Base-by-base conservation (phyloP, 2,113 vertebrate genomes). In the Lonchura striata region DNA sequence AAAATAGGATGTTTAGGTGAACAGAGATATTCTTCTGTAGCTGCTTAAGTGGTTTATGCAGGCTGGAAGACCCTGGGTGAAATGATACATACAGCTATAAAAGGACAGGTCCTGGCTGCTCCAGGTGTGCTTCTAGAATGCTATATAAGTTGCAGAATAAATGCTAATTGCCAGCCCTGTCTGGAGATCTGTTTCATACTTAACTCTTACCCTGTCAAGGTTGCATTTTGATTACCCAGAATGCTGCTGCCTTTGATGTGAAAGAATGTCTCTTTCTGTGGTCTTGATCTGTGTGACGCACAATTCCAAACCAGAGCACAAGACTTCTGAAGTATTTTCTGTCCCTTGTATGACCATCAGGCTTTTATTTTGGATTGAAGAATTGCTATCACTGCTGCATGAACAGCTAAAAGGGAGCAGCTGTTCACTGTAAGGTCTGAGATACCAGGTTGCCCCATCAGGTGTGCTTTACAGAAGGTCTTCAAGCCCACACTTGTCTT, bases 401-500 rank as follows among this genome's bases (percentile, higher is more conserved):
- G 70, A 92, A n/a, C 57, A 74, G 30, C 52, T 81, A 13, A 57
- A 79, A 80, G 57, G 63, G 82, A 86, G 41, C 59, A 90, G 15
- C 70, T 92, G 6, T 44, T 91, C 20, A 11, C 47, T 52, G 15
- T 81, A 28, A 86, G 68, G 56, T 54, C 71, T 81, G 56, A 95
- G 72, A 63, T 92, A 71, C 5, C 35, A 18, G 39, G 33, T 49
- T 94, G 56, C 17, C 49, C 64, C 39, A 65, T 83, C 82, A 76
- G 72, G 52, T 6, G 5, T 81, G 64, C 64, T 81, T 81, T 78
- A 70, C 71, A 93, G 82, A 64, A 90, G 50, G 30, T 84, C 86
- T 95, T 94, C 76, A 84, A 93, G 52, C 95, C 92, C 76, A 92
- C 95, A 16, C 80, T 78, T 88, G 30, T 81, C 86, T 23, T 77